phyloP scores from a whole-genome alignment of 1,140 invertebrate species.

The Caenorhabditis latens region DNA sequence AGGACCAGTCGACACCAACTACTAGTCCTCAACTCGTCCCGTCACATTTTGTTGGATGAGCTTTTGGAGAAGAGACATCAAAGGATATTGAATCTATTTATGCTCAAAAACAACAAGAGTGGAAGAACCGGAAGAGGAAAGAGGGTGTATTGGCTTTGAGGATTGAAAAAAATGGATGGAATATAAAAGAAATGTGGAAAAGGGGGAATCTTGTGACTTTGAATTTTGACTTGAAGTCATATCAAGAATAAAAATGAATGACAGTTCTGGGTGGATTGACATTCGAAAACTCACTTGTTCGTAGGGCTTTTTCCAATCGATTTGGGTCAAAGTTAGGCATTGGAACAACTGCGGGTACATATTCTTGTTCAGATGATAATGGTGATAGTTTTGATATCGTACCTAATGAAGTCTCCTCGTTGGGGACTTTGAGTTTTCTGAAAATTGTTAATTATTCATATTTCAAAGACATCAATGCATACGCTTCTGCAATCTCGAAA shows the following conservation, averaged over 20 bases:
- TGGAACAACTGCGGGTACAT: slow-evolving; percentile 1
- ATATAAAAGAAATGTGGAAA: background rate
- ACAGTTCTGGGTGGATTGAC: slow-evolving; percentile 12
- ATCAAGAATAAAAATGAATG: slow-evolving; percentile 1
- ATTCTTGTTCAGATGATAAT: background rate
- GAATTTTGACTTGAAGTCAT: background rate
- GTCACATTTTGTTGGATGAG: slow-evolving; percentile 42
- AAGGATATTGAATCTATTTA: slow-evolving; percentile 48
- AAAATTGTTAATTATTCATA: background rate
- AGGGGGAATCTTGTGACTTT: background rate
- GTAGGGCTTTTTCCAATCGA: slow-evolving; percentile 2
- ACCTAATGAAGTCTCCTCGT: background rate
- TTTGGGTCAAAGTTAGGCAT: slow-evolving; percentile 23
- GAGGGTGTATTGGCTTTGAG: background rate
- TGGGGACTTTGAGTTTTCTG: background rate
- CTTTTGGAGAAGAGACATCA: slow-evolving; percentile 49
- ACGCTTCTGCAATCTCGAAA: slow-evolving; percentile 1
- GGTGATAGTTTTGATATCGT: background rate
- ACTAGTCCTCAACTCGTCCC: slow-evolving; percentile 32
- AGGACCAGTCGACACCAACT: background rate
- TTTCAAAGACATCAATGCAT: background rate
- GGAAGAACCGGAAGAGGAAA: slow-evolving; percentile 8
- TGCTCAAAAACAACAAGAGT: slow-evolving; percentile 48
- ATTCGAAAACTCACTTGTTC: background rate
- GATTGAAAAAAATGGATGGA: background rate